These are phyloP conservation scores for Drosophila setosimentum DNA, from an alignment of 2,888 invertebrate species.

Conservation along the genomic window DNA sequence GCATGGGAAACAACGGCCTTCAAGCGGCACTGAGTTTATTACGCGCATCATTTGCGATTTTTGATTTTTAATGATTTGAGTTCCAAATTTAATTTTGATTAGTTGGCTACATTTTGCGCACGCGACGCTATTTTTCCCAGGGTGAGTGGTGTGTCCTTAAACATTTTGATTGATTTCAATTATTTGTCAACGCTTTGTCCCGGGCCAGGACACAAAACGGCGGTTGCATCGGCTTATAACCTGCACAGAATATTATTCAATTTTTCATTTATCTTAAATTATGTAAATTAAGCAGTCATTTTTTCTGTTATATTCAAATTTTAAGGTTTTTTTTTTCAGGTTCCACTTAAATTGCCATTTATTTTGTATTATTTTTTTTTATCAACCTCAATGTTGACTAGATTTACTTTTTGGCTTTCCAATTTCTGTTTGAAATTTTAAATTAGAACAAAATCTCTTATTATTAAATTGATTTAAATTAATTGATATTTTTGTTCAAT, in stretches of 20 bases:
- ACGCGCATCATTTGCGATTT: constrained; percentile 83
- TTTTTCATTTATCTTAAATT: constrained; percentile 5
- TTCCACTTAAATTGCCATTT: background rate
- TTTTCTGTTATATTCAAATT: constrained; percentile 1
- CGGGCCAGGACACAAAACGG: background rate
- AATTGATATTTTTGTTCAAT: background rate
- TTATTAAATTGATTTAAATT: background rate
- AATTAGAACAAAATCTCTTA: background rate
- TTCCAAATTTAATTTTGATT: constrained; percentile 82
- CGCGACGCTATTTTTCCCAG: constrained; percentile 32
- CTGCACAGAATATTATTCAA: background rate
- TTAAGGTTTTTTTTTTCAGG: background rate
- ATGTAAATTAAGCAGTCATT: constrained; percentile 39
- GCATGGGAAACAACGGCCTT: constrained; percentile 65
- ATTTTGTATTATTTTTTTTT: background rate
- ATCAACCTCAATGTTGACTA: background rate
- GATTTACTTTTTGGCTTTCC: background rate
- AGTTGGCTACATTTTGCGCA: constrained; percentile 56
- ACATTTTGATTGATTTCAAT: constrained; percentile 78
- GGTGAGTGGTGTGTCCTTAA: constrained; percentile 29
- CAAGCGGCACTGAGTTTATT: constrained; percentile 66
- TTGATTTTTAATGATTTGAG: constrained; percentile 79
- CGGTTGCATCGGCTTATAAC: constrained; percentile 31
- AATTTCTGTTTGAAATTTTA: background rate
- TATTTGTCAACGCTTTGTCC: constrained; percentile 68